Evolutionary conservation across 2,888 invertebrate species (phyloP).

Genomic region (Drosophila nr. perissopoda): DNA sequence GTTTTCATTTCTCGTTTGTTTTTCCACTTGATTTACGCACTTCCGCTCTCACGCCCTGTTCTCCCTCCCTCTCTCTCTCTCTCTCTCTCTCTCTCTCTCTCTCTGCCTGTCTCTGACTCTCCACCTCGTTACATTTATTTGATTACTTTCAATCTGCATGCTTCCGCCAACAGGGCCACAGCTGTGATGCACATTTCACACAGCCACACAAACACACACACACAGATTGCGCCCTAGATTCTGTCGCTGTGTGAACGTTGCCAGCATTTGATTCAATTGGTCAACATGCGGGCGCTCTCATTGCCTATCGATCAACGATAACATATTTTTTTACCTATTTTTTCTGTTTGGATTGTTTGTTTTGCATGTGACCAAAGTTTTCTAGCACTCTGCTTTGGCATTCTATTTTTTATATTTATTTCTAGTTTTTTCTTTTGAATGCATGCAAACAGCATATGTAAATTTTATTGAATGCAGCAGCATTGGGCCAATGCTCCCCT

Average conservation of each 20-base stretch:
- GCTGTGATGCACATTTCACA: constrained; percentile 44
- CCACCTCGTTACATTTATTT: constrained; percentile 57
- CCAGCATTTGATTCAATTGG: constrained; percentile 50
- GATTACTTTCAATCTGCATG: constrained; percentile 66
- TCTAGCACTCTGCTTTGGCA: constrained; percentile 3
- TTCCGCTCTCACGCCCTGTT: constrained; percentile 49
- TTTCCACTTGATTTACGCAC: constrained; percentile 66
- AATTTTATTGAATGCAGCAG: constrained; percentile 37
- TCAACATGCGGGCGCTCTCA: constrained; percentile 57
- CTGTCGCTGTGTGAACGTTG: constrained; percentile 15
- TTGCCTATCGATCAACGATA: constrained; percentile 49
- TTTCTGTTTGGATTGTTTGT: background rate
- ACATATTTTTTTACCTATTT: constrained; percentile 1
- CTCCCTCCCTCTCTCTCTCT: constrained; percentile 3
- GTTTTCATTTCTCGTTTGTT: constrained; percentile 21
- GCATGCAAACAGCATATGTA: constrained; percentile 26
- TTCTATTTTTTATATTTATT: background rate
- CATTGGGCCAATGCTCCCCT: constrained; percentile 39
- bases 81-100: constrained; percentile 20
- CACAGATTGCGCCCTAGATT: constrained; percentile 52
- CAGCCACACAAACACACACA: background rate
- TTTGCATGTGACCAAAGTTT: constrained; percentile 5
- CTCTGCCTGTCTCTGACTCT: background rate
- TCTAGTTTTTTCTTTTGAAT: constrained; percentile 1
- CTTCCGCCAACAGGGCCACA: constrained; percentile 56